A percentile compares a stretch with the other conserved stretches of the same genome.
phyloP scores from a whole-genome alignment of 2,113 vertebrate species.

The Limnothrissa miodon region DNA sequence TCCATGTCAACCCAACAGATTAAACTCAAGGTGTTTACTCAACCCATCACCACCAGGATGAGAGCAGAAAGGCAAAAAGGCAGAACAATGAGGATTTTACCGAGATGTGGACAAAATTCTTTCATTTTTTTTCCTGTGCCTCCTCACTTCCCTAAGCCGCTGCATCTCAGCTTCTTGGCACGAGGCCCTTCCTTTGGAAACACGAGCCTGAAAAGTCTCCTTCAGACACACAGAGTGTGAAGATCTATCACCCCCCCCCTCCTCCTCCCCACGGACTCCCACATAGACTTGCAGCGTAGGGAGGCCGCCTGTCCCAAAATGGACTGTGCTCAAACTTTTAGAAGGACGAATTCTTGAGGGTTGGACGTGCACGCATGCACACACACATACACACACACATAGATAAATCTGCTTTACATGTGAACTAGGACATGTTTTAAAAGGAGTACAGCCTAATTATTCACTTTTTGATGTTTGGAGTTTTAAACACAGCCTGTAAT shows the following conservation, averaged over 20 bases:
- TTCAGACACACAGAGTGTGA: slow-evolving; percentile 51
- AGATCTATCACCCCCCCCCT: slow-evolving; percentile 55
- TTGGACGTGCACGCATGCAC: background rate
- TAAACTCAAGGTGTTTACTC: slow-evolving; percentile 49
- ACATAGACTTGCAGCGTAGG: slow-evolving; percentile 42
- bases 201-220: slow-evolving; percentile 48
- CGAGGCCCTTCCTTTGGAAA: slow-evolving; percentile 44
- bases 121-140: background rate
- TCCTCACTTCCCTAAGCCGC: background rate
- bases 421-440: background rate
- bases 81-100: slow-evolving; percentile 61
- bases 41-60: slow-evolving; percentile 35
- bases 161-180: slow-evolving; percentile 46
- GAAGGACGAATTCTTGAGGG: slow-evolving; percentile 4
- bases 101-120: slow-evolving; percentile 48
- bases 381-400: background rate
- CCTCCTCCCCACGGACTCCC: slow-evolving; percentile 45
- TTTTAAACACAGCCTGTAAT: background rate
- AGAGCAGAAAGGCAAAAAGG: slow-evolving; percentile 36
- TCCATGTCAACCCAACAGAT: slow-evolving; percentile 30
- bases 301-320: slow-evolving; percentile 29
- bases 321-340: slow-evolving; percentile 8
- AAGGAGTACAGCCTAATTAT: too few relatives aligned
- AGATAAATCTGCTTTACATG: background rate
- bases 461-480: background rate